Percentiles rank a stretch among this genome's conserved stretches.
phyloP scores from a whole-genome alignment of 92 coral and sea anemone species.

The Zoanthus gigantus region DNA sequence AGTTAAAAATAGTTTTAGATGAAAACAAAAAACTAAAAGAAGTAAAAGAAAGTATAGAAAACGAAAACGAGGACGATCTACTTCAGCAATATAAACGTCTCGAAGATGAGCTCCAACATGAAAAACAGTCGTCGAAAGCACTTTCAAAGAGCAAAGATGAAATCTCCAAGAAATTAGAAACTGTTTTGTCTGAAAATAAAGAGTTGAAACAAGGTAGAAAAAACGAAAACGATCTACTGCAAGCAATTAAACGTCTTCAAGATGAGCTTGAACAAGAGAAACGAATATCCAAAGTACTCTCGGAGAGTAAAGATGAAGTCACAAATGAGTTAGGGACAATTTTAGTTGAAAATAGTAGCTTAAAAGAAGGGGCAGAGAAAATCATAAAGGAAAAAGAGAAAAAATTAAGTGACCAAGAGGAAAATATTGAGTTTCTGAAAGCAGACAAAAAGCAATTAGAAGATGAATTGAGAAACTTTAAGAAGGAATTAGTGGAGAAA shows the following conservation, averaged over 20 bases:
- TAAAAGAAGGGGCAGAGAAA: conserved; percentile 40
- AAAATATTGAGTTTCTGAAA: neutral
- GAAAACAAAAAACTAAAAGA: too few relatives aligned
- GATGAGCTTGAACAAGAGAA: conserved; percentile 60
- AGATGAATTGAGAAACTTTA: conserved; percentile 46
- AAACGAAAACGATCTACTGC: conserved; percentile 54
- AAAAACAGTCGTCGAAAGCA: conserved; percentile 49
- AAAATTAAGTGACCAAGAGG: neutral
- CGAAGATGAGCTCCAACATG: conserved; percentile 56
- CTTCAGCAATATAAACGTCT: conserved; percentile 70
- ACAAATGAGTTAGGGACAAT: conserved; percentile 55
- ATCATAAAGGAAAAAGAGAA: conserved; percentile 1
- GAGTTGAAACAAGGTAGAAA: conserved; percentile 32
- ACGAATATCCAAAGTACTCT: conserved; percentile 46
- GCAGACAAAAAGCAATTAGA: conserved; percentile 27
- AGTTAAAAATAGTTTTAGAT: conserved; percentile 25
- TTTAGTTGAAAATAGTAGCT: conserved; percentile 53
- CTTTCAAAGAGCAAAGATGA: conserved; percentile 62
- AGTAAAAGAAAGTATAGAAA: too few relatives aligned
- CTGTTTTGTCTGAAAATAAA: conserved; percentile 57
- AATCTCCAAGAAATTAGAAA: conserved; percentile 54
- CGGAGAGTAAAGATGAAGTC: conserved; percentile 65
- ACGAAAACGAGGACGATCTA: conserved; percentile 51
- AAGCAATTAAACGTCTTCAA: conserved; percentile 66
- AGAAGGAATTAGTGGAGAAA: conserved; percentile 48